Evolutionary conservation across 1,140 invertebrate genomes (phyloP).

Genomic region (Arctopsyche grandis): DNA sequence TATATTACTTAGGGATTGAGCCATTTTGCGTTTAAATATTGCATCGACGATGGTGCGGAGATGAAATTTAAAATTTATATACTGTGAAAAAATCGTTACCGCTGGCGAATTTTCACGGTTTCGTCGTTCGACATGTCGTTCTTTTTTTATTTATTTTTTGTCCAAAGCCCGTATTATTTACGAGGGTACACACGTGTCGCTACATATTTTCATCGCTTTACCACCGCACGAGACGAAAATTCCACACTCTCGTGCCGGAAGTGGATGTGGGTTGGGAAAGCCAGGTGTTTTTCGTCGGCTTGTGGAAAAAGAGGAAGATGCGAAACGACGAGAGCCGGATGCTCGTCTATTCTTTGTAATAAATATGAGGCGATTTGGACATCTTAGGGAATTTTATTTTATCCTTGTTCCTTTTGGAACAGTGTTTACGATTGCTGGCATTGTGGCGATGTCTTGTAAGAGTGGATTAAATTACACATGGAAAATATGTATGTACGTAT

Average conservation of each 20-base stretch:
- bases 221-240: not conserved
- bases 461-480: no score
- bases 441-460: no score
- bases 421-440: no score
- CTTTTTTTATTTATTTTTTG: not conserved
- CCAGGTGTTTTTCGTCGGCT: not conserved
- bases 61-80: not conserved
- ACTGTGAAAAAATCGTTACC: not conserved
- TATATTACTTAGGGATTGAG: not conserved
- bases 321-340: no score
- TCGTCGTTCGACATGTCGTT: not conserved
- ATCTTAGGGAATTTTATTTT: no score
- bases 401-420: no score
- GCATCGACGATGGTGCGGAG: not conserved
- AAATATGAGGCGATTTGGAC: no score
- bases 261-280: not conserved
- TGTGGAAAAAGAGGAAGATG: no score
- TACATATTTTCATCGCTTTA: slow-evolving; percentile 17
- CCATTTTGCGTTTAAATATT: not conserved
- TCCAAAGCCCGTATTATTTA: no score
- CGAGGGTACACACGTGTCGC: slow-evolving; percentile 1
- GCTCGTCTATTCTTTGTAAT: no score
- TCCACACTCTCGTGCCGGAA: not conserved
- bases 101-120: not conserved
- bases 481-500: not conserved